Percentiles rank a stretch among this genome's conserved stretches.
Evolutionary conservation across 2,113 vertebrate genomes (phyloP).

Genomic region (Eublepharis macularius): DNA sequence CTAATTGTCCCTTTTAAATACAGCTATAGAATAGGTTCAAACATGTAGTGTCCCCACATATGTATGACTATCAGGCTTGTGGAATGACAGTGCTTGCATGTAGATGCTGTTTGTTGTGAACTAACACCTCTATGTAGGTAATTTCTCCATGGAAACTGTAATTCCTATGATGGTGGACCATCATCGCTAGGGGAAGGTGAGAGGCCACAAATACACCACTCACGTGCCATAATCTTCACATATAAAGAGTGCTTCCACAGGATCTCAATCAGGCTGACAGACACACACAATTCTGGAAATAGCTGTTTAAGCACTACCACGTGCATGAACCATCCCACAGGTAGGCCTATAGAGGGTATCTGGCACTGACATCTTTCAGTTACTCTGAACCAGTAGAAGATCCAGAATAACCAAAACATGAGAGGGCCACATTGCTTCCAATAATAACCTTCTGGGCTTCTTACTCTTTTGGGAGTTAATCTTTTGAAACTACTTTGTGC

Average conservation of each 20-base stretch:
- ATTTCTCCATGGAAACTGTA: not conserved
- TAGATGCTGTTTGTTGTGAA: too few relatives aligned
- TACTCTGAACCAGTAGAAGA: not conserved
- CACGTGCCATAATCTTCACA: not conserved
- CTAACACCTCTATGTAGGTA: not conserved
- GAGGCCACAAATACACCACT: not conserved
- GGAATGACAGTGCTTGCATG: not conserved
- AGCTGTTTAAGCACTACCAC: not conserved
- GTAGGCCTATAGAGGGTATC: not conserved
- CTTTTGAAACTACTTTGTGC: too few relatives aligned
- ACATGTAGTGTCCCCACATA: not conserved
- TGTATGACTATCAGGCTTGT: conserved; percentile 21
- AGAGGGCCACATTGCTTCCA: not conserved
- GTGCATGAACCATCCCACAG: not conserved
- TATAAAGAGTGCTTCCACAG: not conserved
- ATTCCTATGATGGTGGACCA: not conserved
- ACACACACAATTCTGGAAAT: not conserved
- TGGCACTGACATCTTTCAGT: not conserved
- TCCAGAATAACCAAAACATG: not conserved
- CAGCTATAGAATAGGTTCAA: not conserved
- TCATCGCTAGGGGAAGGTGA: not conserved
- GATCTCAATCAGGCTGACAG: too few relatives aligned
- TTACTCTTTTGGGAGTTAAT: too few relatives aligned
- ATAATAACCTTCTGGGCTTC: too few relatives aligned
- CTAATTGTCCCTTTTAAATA: not conserved